phyloP scores from a whole-genome alignment of 2,113 vertebrate genomes.

The Nycticebus coucang region DNA sequence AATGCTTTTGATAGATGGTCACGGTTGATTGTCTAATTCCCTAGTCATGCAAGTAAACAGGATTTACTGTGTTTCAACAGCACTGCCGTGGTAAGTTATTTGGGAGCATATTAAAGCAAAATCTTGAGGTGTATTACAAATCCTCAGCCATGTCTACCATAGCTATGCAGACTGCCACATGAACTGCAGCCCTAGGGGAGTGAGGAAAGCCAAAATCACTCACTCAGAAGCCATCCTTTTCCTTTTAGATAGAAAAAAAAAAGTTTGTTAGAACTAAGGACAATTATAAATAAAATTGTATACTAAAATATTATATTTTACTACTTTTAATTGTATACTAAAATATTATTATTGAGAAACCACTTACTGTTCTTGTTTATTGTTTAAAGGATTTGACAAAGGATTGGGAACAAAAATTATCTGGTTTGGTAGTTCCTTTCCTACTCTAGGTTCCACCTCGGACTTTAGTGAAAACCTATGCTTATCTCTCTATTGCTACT shows the following conservation, averaged over 20 bases:
- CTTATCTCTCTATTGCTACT: background rate
- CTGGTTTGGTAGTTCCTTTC: background rate
- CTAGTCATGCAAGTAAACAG: background rate
- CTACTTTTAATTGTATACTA: background rate
- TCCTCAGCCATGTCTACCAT: background rate
- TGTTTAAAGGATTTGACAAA: background rate
- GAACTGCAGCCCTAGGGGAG: background rate
- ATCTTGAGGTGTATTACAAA: background rate
- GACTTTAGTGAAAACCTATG: background rate
- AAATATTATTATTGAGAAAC: background rate
- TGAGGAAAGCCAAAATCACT: background rate
- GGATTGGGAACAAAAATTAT: background rate
- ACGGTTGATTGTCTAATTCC: background rate
- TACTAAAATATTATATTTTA: background rate
- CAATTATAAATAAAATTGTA: constrained; percentile 3
- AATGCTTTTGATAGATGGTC: constrained; percentile 8
- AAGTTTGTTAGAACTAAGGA: background rate
- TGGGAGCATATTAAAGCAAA: background rate
- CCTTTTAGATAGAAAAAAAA: background rate
- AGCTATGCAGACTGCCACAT: background rate
- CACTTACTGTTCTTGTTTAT: background rate
- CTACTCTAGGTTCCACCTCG: background rate
- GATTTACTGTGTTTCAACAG: background rate
- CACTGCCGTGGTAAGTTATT: background rate
- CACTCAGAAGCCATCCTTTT: background rate